phyloP scores from a whole-genome alignment of 2,113 vertebrate genomes.

The Probosciger aterrimus region DNA sequence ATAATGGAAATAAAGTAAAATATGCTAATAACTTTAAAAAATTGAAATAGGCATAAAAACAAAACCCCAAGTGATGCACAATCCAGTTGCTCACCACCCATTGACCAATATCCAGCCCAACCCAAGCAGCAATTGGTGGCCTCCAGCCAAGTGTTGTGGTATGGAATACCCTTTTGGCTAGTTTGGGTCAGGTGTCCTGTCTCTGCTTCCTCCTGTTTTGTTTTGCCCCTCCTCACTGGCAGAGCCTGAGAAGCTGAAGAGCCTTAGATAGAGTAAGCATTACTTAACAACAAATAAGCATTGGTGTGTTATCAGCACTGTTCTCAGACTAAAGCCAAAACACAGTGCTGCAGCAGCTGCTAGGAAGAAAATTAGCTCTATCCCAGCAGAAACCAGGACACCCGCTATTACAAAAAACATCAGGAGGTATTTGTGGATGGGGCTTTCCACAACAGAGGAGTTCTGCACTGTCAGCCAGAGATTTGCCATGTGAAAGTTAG shows the following conservation, averaged over 20 bases:
- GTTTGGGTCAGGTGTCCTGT: not conserved
- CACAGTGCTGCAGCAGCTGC: not conserved
- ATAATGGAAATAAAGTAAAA: not conserved
- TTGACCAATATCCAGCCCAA: not conserved
- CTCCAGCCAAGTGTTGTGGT: not conserved
- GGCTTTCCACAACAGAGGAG: not conserved
- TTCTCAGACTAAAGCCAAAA: not conserved
- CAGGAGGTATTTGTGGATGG: not conserved
- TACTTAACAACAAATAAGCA: not conserved
- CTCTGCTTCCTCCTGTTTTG: not conserved
- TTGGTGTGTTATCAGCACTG: not conserved
- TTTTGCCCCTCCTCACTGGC: not conserved
- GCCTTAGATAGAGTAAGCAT: not conserved
- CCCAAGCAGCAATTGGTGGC: not conserved
- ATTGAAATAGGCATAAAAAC: not conserved
- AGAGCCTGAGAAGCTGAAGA: not conserved
- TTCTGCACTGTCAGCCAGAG: not conserved
- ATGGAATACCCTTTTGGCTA: not conserved
- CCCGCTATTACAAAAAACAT: not conserved
- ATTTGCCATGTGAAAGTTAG: not conserved
- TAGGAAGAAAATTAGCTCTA: not conserved
- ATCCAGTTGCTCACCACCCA: not conserved
- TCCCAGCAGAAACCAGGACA: not conserved
- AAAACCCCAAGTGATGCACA: not conserved
- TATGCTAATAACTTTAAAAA: not conserved